These are phyloP conservation scores for Mesoclemmys tuberculata DNA, from an alignment of 2,113 vertebrate species.

Conservation along the genomic window DNA sequence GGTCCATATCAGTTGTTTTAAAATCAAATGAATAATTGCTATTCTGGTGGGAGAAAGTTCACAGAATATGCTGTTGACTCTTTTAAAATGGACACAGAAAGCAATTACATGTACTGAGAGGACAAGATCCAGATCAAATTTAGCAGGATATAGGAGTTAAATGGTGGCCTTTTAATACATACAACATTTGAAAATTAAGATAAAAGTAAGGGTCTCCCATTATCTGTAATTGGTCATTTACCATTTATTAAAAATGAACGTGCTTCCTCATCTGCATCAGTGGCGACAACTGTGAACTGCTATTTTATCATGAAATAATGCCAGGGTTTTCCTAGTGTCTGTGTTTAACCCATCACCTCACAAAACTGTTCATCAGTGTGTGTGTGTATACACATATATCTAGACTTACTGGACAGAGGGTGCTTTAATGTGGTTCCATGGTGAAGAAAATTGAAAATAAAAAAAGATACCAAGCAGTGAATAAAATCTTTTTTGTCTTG, in stretches of 20 bases:
- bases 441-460: neutral
- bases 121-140: conserved; percentile 64
- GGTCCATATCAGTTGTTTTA: neutral
- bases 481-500: neutral
- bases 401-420: neutral
- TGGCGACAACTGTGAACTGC: conserved; percentile 34
- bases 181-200: conserved; percentile 61
- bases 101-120: conserved; percentile 51
- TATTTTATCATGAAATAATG: neutral
- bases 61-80: conserved; percentile 34
- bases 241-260: conserved; percentile 35
- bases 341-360: conserved; percentile 26
- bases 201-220: conserved; percentile 50
- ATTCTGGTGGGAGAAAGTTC: conserved; percentile 42
- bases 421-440: neutral
- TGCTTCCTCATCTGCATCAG: conserved; percentile 29
- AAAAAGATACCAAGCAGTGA: neutral
- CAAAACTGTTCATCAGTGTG: neutral
- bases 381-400: neutral
- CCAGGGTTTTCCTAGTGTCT: neutral
- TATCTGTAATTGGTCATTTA: conserved; percentile 67
- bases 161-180: conserved; percentile 20
- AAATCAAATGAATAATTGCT: conserved; percentile 65
- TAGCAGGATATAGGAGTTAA: conserved; percentile 32
- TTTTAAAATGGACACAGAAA: conserved; percentile 62